phyloP scores from a whole-genome alignment of 2,113 vertebrate species.

The Scomber scombrus region DNA sequence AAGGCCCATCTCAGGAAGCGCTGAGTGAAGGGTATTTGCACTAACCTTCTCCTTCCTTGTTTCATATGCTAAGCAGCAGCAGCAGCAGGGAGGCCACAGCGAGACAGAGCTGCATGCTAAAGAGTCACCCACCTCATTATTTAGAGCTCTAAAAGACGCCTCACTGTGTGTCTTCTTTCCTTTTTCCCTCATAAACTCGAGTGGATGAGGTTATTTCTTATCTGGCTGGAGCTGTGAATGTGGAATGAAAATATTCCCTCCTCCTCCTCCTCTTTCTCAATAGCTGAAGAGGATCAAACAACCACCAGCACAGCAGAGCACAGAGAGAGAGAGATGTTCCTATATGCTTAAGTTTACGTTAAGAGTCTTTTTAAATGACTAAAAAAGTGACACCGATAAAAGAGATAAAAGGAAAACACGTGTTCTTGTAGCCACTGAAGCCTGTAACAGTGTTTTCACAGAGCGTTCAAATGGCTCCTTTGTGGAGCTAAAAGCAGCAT shows the following conservation, averaged over 20 bases:
- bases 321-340: no score
- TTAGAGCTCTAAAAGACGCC: neutral
- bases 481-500: conserved; percentile 68
- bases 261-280: neutral
- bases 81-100: conserved; percentile 20
- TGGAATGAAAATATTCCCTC: neutral
- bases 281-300: neutral
- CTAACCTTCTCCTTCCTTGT: conserved; percentile 55
- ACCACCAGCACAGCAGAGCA: no score
- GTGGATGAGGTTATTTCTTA: conserved; percentile 16
- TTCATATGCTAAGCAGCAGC: conserved; percentile 59
- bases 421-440: conserved; percentile 43
- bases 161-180: neutral
- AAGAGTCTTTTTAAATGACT: conserved; percentile 31
- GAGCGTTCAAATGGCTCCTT: conserved; percentile 48
- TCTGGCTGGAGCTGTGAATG: conserved; percentile 13
- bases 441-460: conserved; percentile 56
- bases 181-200: neutral
- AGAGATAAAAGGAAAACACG: conserved; percentile 32
- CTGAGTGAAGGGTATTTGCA: conserved; percentile 52
- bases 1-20: conserved; percentile 47
- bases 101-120: conserved; percentile 35
- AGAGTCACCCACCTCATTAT: conserved; percentile 26
- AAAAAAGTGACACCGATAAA: conserved; percentile 17
- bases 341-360: neutral